Base-by-base conservation (phyloP, 2,113 vertebrate genomes). In the Xenotilapia leptura region DNA sequence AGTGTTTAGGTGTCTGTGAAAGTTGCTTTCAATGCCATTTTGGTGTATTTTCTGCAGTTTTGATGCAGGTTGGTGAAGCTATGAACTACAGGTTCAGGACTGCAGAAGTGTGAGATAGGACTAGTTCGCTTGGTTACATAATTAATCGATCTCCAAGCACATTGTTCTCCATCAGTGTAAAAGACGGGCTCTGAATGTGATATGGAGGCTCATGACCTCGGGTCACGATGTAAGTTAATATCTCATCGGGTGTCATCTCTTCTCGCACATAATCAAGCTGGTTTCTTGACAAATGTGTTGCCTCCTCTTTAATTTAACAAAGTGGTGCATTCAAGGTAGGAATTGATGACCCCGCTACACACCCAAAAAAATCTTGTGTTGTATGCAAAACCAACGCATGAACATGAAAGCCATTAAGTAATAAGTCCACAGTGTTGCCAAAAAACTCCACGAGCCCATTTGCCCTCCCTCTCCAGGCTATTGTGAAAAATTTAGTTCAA, bases 401-500 rank as follows among this genome's bases (percentile, higher is more conserved):
- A 60, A 56, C 9, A 68, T 60, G 21, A 40, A 83, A 81, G 13
- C 36, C 23, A 77, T 85, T 55, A 56, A 86, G 49, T 56, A 55
- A 65, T 19, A 85, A 54, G n/a, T 91, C 65, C 17, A 55, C 45
- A 79, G n/a, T 19, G 49, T 81, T 54, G 51, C 21, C 49, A 15
- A 17, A 79, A 87, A 88, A 86, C 68, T 38, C 53, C 36, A 84
- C 47, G 19, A 85, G 33, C 36, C 85, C 36, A 86, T 93, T 90
- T 87, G 83, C 40, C 6, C 14, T 88, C 8, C 15, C 3, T 38
- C 86, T 85, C 21, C 0, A 8, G 84, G 85, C 83, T 58, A 83
- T 84, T 83, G 73, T 84, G 54, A 90, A 90, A 89, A 51, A 90
- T 86, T 80, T 21, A 88, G 53, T 82, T 40, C 23, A 38, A 77